Conservation (phyloP, 2,797 vertebrate species). For the Taenioides sp. region DNA sequence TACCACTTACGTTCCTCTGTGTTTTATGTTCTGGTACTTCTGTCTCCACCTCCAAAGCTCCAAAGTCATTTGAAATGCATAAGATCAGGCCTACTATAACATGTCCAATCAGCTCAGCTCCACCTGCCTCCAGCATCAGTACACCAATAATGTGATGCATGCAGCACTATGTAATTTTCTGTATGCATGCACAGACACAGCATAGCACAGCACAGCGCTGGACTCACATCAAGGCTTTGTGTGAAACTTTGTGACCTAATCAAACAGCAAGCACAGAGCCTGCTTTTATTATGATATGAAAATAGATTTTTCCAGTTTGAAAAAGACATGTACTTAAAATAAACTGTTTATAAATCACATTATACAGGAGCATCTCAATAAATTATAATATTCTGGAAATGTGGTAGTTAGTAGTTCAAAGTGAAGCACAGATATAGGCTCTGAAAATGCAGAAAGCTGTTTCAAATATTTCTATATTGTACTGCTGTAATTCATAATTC, state of each 20-base stretch:
- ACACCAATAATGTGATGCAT: slow-evolving; percentile 17
- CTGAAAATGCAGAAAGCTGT: neutral
- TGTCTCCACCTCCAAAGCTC: slow-evolving; percentile 8
- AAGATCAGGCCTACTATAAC: slow-evolving; percentile 36
- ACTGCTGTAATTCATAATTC: neutral
- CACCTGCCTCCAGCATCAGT: slow-evolving; percentile 35
- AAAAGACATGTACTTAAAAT: neutral
- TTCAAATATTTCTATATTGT: neutral
- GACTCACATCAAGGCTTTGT: slow-evolving; percentile 4
- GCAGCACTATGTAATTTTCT: slow-evolving; percentile 29
- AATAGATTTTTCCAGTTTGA: neutral
- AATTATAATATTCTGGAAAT: neutral
- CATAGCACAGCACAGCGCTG: neutral
- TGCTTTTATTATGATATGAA: neutral
- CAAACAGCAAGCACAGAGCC: neutral
- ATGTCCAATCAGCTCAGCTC: slow-evolving; percentile 38
- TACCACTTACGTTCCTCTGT: slow-evolving; percentile 20
- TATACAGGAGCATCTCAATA: neutral
- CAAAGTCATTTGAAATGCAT: slow-evolving; percentile 63
- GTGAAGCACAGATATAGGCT: neutral
- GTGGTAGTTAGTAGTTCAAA: neutral
- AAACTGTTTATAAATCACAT: neutral
- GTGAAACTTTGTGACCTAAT: slow-evolving; percentile 20
- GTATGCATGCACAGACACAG: neutral
- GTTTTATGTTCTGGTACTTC: slow-evolving; percentile 13